Evolutionary conservation across 2,113 vertebrate species (phyloP).

Genomic region (Thinocorus orbignyianus): DNA sequence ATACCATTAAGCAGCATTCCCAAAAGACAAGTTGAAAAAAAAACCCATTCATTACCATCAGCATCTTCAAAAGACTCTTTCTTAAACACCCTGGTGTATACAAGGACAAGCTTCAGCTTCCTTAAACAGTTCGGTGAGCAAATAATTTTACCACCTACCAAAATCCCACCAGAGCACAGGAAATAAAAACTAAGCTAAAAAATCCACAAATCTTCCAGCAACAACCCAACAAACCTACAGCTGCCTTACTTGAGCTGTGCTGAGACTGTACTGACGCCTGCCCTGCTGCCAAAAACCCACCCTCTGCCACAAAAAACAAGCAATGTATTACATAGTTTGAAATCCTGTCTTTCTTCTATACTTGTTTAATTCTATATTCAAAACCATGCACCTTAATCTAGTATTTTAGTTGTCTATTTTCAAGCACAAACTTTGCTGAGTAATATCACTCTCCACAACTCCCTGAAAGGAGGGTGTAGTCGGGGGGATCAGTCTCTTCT

Average conservation of each 20-base stretch:
- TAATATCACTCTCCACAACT: too few relatives aligned
- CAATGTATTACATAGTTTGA: not conserved
- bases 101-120: not conserved
- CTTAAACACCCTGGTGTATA: not conserved
- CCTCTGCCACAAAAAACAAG: not conserved
- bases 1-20: not conserved
- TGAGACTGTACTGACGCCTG: not conserved
- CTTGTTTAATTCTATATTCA: not conserved
- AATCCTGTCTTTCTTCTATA: not conserved
- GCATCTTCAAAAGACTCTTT: not conserved
- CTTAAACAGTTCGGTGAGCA: not conserved
- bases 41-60: not conserved
- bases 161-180: not conserved
- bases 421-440: not conserved
- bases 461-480: too few relatives aligned
- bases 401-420: not conserved
- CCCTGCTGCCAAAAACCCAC: not conserved
- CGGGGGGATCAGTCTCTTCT: too few relatives aligned
- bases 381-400: not conserved
- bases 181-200: not conserved
- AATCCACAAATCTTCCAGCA: not conserved
- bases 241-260: not conserved
- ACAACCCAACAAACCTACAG: not conserved
- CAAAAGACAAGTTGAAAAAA: not conserved
- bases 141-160: not conserved